Evolutionary conservation across 2,113 vertebrate genomes (phyloP).

Genomic region (Zosterops hypoxanthus): DNA sequence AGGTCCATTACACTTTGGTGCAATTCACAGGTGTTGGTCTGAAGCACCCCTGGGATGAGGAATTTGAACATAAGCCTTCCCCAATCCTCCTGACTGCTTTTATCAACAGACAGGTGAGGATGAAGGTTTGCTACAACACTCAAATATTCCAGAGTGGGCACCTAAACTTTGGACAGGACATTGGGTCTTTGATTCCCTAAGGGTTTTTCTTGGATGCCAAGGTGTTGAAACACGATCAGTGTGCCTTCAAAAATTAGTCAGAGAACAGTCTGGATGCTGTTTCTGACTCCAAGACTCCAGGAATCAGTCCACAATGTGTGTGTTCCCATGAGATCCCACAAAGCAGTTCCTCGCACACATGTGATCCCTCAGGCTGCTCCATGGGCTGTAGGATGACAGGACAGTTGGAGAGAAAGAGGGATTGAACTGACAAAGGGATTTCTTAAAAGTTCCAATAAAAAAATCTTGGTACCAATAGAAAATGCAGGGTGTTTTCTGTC

Average conservation of each 20-base stretch:
- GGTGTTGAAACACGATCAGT: background rate
- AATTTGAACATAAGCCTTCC: background rate
- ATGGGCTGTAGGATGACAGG: background rate
- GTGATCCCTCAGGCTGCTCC: background rate
- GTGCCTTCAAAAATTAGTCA: background rate
- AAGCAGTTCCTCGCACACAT: background rate
- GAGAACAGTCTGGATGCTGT: background rate
- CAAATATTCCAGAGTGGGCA: background rate
- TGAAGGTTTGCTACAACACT: background rate
- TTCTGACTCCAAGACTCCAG: background rate
- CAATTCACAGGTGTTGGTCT: background rate
- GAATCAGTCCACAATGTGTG: background rate
- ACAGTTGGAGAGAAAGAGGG: background rate
- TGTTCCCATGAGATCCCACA: background rate
- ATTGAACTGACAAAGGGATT: background rate
- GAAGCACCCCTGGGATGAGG: background rate
- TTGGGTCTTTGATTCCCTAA: fast-evolving
- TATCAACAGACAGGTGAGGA: background rate
- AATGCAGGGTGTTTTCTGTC: background rate
- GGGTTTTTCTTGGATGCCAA: background rate
- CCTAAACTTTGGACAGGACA: background rate
- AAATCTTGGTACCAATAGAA: background rate
- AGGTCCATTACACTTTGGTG: background rate
- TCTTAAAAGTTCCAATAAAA: background rate
- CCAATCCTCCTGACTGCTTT: background rate